Percentiles rank a stretch among this genome's conserved stretches.
Evolutionary conservation across 2,797 vertebrate species (phyloP).

Genomic region (Crocodylus rhombifer): DNA sequence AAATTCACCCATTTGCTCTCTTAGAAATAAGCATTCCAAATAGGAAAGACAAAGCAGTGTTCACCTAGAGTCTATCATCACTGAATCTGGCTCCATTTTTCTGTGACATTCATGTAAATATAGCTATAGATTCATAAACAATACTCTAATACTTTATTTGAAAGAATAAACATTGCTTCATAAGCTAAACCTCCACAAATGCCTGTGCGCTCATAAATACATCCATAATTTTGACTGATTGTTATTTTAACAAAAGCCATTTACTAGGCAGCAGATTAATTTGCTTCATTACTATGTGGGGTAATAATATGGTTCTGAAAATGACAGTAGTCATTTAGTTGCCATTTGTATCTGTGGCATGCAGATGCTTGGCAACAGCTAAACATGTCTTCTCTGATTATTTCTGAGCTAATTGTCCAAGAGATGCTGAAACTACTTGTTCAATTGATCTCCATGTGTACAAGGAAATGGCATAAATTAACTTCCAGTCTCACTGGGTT

Average conservation of each 20-base stretch:
- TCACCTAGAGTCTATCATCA: background rate
- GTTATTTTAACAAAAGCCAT: background rate
- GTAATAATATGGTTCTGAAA: background rate
- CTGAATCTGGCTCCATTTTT: background rate
- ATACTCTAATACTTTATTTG: background rate
- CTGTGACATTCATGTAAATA: background rate
- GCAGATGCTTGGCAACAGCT: background rate
- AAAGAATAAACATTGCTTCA: constrained; percentile 34
- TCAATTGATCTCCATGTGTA: constrained; percentile 3
- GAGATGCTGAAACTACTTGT: background rate
- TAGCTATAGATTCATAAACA: background rate
- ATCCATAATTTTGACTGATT: background rate
- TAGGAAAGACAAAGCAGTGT: background rate
- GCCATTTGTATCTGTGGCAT: background rate
- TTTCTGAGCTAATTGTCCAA: background rate
- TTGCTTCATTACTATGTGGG: background rate
- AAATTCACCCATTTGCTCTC: background rate
- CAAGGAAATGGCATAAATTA: background rate
- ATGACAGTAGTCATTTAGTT: background rate
- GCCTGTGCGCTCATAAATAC: background rate
- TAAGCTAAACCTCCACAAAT: background rate
- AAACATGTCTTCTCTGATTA: background rate
- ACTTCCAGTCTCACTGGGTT: background rate
- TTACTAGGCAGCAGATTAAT: background rate
- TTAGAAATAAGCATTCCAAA: background rate